phyloP scores from a whole-genome alignment of 1,140 invertebrate species.

The Cyphomyrmex costatus region DNA sequence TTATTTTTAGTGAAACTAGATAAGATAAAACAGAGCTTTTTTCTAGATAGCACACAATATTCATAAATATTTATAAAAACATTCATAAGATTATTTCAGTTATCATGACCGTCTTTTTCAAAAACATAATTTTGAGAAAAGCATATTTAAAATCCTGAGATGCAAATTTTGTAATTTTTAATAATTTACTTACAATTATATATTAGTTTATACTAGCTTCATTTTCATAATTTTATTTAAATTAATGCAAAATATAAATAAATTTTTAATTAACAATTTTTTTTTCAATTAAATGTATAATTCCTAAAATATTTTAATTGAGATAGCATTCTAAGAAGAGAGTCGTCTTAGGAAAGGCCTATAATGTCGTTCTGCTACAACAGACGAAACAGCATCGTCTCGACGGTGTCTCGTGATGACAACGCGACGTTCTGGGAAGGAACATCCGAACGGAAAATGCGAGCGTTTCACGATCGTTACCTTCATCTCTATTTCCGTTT shows the following conservation, averaged over 20 bases:
- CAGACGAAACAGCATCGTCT: slow-evolving; percentile 36
- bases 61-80: no score
- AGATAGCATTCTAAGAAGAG: not conserved
- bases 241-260: not conserved
- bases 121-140: not conserved
- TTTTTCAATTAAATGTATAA: no score
- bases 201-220: not conserved
- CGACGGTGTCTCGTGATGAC: slow-evolving; percentile 39
- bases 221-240: not conserved
- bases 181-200: not conserved
- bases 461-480: not conserved
- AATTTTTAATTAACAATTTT: not conserved
- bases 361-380: not conserved
- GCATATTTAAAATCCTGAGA: not conserved
- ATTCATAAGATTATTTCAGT: no score
- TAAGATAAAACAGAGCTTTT: no score
- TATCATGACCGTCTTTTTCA: not conserved
- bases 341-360: not conserved
- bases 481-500: slow-evolving; percentile 50
- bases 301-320: no score
- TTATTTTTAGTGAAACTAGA: not conserved
- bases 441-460: slow-evolving; percentile 35
- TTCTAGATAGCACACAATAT: no score
- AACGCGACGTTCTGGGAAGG: slow-evolving; percentile 18
- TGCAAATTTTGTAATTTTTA: not conserved